These are phyloP conservation scores for Triplophysa yarkandensis DNA, from an alignment of 2,797 vertebrate genomes.

Conservation along the genomic window DNA sequence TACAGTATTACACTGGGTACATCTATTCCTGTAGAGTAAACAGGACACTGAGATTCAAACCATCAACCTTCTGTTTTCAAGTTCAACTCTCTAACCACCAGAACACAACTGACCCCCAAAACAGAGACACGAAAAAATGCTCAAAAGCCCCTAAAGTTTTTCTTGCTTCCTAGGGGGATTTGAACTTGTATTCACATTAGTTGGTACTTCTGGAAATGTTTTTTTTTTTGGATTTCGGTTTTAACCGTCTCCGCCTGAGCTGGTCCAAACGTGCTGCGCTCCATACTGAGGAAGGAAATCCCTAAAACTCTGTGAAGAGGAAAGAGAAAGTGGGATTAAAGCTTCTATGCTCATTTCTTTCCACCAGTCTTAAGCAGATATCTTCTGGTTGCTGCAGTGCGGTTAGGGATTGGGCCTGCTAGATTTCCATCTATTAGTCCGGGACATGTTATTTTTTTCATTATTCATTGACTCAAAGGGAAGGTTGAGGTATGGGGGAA, in stretches of 20 bases:
- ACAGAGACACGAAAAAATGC: conserved; percentile 18
- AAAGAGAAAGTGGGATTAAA: conserved; percentile 59
- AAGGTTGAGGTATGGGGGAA: conserved; percentile 15
- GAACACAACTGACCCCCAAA: no score
- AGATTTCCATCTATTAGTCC: conserved; percentile 69
- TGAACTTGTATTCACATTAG: conserved; percentile 27
- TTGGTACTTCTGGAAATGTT: neutral
- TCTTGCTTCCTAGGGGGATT: conserved; percentile 28
- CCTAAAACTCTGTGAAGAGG: conserved; percentile 52
- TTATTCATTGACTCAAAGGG: conserved; percentile 39
- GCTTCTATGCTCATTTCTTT: conserved; percentile 22
- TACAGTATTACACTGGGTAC: no score
- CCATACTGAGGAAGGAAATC: conserved; percentile 39
- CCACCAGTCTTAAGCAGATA: conserved; percentile 37
- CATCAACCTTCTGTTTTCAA: no score
- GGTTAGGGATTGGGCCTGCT: conserved; percentile 39
- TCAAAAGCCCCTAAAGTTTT: conserved; percentile 11
- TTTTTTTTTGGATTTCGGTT: conserved; percentile 9
- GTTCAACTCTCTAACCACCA: no score
- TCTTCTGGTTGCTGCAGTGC: conserved; percentile 39
- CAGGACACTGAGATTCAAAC: no score
- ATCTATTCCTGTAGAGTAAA: no score
- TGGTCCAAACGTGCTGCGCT: conserved; percentile 7
- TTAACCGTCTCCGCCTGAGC: conserved; percentile 21
- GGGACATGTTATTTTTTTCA: conserved; percentile 58